phyloP scores from a whole-genome alignment of 1,140 invertebrate genomes.

The Hyphantria cunea region DNA sequence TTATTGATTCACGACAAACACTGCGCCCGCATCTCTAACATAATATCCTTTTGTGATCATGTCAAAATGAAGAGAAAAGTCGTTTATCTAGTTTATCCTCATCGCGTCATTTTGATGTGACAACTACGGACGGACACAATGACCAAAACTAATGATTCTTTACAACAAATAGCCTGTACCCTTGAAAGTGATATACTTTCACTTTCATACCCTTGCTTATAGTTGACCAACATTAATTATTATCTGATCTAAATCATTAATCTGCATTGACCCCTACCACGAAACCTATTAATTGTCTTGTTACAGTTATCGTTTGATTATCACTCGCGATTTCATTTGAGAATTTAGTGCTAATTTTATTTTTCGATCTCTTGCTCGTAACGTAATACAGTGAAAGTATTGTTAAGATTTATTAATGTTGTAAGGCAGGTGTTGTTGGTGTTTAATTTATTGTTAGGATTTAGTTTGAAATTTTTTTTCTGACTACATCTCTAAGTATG shows the following conservation, averaged over 20 bases:
- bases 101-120: too few relatives aligned
- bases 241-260: conserved; percentile 64
- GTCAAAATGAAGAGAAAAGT: too few relatives aligned
- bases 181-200: conserved; percentile 50
- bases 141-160: conserved; percentile 8
- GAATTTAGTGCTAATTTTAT: conserved; percentile 2
- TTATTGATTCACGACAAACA: too few relatives aligned
- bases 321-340: neutral
- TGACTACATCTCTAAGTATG: too few relatives aligned
- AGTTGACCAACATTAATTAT: conserved; percentile 56
- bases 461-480: too few relatives aligned
- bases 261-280: conserved; percentile 55
- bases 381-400: neutral
- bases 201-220: conserved; percentile 54
- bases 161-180: conserved; percentile 3
- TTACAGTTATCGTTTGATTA: conserved; percentile 6
- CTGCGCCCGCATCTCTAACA: too few relatives aligned
- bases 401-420: neutral
- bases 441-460: too few relatives aligned
- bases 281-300: conserved; percentile 8
- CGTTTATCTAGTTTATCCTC: too few relatives aligned
- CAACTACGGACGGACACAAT: neutral
- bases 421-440: too few relatives aligned
- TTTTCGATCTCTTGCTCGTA: neutral
- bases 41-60: too few relatives aligned